A percentile compares a stretch with the other conserved stretches of the same genome.
Conservation (phyloP, 2,113 vertebrate species). For the Sclerurus mexicanus region DNA sequence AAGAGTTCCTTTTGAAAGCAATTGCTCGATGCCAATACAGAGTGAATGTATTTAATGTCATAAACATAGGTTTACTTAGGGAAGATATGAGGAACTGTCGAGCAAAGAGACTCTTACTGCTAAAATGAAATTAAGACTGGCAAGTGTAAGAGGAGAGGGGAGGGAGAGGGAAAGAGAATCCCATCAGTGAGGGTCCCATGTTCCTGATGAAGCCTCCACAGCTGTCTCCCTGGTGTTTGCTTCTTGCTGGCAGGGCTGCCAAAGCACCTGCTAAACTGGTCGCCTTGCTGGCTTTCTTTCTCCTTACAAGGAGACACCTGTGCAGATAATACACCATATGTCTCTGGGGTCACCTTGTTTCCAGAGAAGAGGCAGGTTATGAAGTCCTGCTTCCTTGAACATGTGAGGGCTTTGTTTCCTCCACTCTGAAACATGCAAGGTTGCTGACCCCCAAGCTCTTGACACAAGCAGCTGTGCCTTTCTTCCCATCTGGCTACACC, state of each 20-base stretch:
- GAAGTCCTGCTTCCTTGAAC: not conserved
- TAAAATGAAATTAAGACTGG: conserved; percentile 26
- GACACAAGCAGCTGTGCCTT: not conserved
- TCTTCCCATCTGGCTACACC: not conserved
- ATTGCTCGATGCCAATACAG: not conserved
- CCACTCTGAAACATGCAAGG: accelerated
- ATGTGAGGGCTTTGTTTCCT: not conserved
- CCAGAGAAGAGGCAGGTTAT: too few relatives aligned
- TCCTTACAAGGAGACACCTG: not conserved
- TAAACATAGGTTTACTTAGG: not conserved
- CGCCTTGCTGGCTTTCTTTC: not conserved
- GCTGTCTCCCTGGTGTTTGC: not conserved
- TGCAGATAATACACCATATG: not conserved
- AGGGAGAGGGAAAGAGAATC: not conserved
- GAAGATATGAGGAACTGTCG: not conserved
- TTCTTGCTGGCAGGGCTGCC: not conserved
- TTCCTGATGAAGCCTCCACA: not conserved
- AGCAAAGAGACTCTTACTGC: not conserved
- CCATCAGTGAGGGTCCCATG: not conserved
- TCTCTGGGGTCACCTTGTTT: not conserved
- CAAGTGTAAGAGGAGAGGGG: not conserved
- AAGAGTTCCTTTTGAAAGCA: conserved; percentile 20
- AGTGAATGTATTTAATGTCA: conserved; percentile 2
- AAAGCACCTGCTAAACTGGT: not conserved
- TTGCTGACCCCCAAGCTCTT: not conserved